Conservation (phyloP, 1,140 invertebrate genomes). For the Ostrea denselamellosa region DNA sequence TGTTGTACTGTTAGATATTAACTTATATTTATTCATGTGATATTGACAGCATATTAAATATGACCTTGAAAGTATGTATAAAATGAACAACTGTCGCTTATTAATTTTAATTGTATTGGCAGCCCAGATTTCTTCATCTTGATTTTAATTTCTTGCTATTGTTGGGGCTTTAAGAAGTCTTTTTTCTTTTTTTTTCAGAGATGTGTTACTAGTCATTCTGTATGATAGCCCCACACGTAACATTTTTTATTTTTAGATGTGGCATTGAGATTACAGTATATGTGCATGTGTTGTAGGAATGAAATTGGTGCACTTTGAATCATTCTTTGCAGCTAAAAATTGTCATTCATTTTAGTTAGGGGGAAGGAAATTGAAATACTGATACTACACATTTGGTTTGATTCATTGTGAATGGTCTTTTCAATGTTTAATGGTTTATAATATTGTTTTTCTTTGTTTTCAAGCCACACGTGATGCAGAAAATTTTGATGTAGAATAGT, state of each 20-base stretch:
- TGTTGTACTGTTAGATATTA: neutral
- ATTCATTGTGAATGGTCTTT: too few relatives aligned
- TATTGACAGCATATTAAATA: neutral
- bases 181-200: neutral
- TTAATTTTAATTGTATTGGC: neutral
- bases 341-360: too few relatives aligned
- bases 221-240: neutral
- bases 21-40: neutral
- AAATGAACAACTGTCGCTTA: neutral
- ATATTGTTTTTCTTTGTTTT: too few relatives aligned
- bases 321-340: too few relatives aligned
- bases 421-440: too few relatives aligned
- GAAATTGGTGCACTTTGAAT: neutral
- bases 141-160: neutral
- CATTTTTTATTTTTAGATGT: neutral
- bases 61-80: neutral
- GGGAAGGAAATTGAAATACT: too few relatives aligned
- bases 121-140: neutral
- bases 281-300: neutral
- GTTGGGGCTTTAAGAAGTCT: neutral
- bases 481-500: too few relatives aligned
- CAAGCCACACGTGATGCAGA: too few relatives aligned
- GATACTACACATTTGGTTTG: too few relatives aligned
- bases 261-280: neutral
- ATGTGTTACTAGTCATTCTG: neutral